Conservation (phyloP, 2,113 vertebrate species). For the Clinocottus analis region DNA sequence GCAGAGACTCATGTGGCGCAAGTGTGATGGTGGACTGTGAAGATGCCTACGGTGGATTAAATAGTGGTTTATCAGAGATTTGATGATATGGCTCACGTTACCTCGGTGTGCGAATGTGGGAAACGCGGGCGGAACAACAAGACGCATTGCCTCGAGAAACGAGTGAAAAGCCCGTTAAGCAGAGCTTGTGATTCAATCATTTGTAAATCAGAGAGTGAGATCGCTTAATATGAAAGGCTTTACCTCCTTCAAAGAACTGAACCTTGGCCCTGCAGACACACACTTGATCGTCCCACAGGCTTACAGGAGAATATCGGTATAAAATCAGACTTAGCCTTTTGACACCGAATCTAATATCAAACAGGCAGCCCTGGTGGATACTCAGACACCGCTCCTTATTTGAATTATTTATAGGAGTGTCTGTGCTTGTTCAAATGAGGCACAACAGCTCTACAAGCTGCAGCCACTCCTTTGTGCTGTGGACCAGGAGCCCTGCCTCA, state of each 20-base stretch:
- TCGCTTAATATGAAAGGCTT: conserved; percentile 64
- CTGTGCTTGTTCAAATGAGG: conserved; percentile 70
- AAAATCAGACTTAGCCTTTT: conserved; percentile 81
- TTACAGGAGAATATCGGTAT: conserved; percentile 53
- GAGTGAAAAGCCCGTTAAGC: conserved; percentile 22
- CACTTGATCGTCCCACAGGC: conserved; percentile 47
- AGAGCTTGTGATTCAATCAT: conserved; percentile 55
- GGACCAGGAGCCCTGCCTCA: conserved; percentile 5
- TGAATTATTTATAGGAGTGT: conserved; percentile 83
- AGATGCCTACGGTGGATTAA: conserved; percentile 8
- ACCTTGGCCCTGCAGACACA: conserved; percentile 49
- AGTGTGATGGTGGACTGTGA: conserved; percentile 10
- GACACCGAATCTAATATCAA: conserved; percentile 83
- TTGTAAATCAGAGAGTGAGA: conserved; percentile 61
- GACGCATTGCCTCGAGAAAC: conserved; percentile 18
- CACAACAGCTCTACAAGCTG: conserved; percentile 61
- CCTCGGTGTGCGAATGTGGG: conserved; percentile 1
- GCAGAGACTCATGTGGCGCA: conserved; percentile 15
- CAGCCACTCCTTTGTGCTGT: conserved; percentile 26
- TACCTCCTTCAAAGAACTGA: conserved; percentile 64
- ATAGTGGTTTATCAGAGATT: conserved; percentile 1
- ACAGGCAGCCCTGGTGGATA: conserved; percentile 66
- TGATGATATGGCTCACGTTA: background rate
- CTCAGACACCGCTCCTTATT: conserved; percentile 53
- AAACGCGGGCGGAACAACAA: conserved; percentile 19